Conservation (phyloP, 2,113 vertebrate species). For the Strix uralensis region DNA sequence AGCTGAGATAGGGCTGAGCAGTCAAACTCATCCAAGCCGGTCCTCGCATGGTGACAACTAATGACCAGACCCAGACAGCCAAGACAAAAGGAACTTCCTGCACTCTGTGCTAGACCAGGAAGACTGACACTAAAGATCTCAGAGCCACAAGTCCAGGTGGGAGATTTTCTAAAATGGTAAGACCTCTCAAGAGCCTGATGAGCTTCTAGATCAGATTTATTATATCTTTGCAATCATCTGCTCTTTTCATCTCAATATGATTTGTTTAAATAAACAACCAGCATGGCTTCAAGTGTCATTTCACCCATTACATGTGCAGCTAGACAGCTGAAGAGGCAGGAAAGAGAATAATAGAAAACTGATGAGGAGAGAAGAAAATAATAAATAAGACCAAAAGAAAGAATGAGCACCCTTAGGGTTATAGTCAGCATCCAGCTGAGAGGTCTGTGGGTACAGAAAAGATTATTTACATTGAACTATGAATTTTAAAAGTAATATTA, state of each 20-base stretch:
- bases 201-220: not conserved
- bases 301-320: constrained; percentile 3
- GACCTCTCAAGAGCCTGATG: not conserved
- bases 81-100: not conserved
- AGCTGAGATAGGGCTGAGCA: not conserved
- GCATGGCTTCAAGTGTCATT: constrained; percentile 35
- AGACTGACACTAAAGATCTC: not conserved
- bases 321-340: constrained; percentile 48
- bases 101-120: not conserved
- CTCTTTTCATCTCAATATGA: constrained; percentile 1
- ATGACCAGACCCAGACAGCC: not conserved
- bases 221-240: not conserved
- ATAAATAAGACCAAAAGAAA: constrained; percentile 32
- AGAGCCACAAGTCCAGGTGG: not conserved
- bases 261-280: constrained; percentile 66
- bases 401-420: constrained; percentile 45
- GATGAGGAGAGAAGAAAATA: constrained; percentile 40
- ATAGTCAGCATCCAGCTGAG: constrained; percentile 40
- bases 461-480: constrained; percentile 51
- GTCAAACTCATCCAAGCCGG: not conserved
- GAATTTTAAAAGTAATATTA: constrained; percentile 38
- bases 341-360: constrained; percentile 46
- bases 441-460: constrained; percentile 30
- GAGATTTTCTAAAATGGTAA: not conserved
- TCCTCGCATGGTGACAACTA: not conserved